Base-by-base conservation (phyloP, 1,140 invertebrate genomes). In the Nasonia giraulti region DNA sequence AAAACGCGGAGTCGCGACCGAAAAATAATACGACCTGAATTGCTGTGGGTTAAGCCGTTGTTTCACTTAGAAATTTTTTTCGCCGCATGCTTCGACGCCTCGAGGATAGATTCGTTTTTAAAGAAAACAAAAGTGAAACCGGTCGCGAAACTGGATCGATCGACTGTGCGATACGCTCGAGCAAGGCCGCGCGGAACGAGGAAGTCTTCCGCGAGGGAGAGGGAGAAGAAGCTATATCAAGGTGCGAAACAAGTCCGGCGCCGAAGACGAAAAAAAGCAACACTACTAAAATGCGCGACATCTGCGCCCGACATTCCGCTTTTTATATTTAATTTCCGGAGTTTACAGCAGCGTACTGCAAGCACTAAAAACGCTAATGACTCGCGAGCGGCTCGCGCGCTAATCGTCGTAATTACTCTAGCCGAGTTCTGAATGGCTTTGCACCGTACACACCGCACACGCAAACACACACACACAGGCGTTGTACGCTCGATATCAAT, bases 381-480 rank as follows among this genome's bases (percentile, higher is more conserved):
- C 79, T 68, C 62, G 78, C 62, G 78, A 12, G 17, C 55, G 55
- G 14, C 6, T 17, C 20, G n/a, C 37, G 17, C 37, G 79, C 66
- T 80, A 80, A 80, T 80, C 33, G 79, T 80, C 66, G 79, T 80
- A 80, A 80, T 80, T 80, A 71, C 79, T 80, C 79, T 69, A 69
- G 62, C 37, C 79, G 79, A 80, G 50, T 79, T 79, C 55, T 62
- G 31, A 66, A 79, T 79, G 77, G 50, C 77, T 79, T 66, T 66
- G 50, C 31, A 10, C 50, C 17, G 40, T 37, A 6, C 8, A 37
- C 31, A 37, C 27, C 31, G 23, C 69, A 27, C 8, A 6, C 11
- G 2, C 23, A 20, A 4, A 11, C n/a, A 37, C 33, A 44, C 33
- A 44, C 44, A 20, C 20, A 50, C 40, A 10, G 40, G 40, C 40